phyloP scores from a whole-genome alignment of 2,797 vertebrate species.

The Hyperoplus immaculatus region DNA sequence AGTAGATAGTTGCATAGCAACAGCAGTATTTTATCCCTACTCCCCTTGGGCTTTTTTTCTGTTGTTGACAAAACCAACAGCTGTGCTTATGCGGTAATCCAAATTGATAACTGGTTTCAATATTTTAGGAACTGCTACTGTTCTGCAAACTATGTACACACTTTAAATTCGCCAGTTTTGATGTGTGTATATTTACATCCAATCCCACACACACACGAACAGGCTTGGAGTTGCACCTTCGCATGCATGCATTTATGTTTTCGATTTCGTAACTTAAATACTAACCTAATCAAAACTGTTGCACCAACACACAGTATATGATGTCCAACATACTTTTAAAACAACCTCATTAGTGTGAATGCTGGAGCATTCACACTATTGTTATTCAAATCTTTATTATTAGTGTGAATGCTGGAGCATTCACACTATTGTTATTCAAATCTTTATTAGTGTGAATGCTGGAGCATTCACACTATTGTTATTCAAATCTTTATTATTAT shows the following conservation, averaged over 20 bases:
- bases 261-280: not conserved
- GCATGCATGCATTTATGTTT: not conserved
- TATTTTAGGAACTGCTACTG: slow-evolving; percentile 17
- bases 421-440: too few species aligned
- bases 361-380: too few species aligned
- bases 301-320: not conserved
- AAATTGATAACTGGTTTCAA: not conserved
- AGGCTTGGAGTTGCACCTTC: not conserved
- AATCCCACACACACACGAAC: not conserved
- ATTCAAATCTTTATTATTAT: too few species aligned
- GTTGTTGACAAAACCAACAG: slow-evolving; percentile 27
- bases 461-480: too few species aligned
- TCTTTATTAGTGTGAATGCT: too few species aligned
- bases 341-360: not conserved
- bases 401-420: too few species aligned
- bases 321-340: not conserved
- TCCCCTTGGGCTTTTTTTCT: slow-evolving; percentile 20
- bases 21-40: not conserved
- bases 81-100: slow-evolving; percentile 27
- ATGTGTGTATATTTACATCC: not conserved
- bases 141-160: slow-evolving; percentile 9
- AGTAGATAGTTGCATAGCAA: slow-evolving; percentile 50
- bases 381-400: too few species aligned
- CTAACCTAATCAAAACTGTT: not conserved
- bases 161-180: not conserved